Evolutionary conservation across 1,140 invertebrate genomes (phyloP), one percentile per base, ranked within the genome.

Genomic region (Zaprionus tsacasi): DNA sequence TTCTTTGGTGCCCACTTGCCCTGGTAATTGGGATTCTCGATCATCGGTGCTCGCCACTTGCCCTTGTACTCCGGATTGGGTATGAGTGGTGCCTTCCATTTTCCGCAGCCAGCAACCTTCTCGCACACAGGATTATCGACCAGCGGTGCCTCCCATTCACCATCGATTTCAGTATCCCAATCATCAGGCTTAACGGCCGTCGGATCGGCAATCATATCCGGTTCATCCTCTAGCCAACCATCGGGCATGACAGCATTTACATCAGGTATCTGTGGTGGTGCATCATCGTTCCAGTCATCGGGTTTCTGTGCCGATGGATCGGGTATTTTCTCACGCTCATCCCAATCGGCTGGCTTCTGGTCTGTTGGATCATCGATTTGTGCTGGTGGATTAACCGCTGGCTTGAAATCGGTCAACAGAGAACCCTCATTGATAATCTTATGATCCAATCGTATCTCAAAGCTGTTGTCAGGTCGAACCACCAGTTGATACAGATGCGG

Each of bases 151-250:
- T 99, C 99, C 98, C 99, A 99, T 93, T 98, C 96, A 0, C 99
- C 99, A 94, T 99, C 99, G 96, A 99, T 99, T 77, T 99, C 98
- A 55, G 96, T 95, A 93, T 99, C 99, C 99, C 99, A 99, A 93
- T 99, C 98, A 0, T 95, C 95, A 0, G 98, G 99, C 93, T 98
- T 98, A 36, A 95, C 93, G 8, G 98, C 97, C 50, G 96, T 95
- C 0, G 97, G 96, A 93, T 99, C 98, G 11, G 98, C 95, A 70
- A 99, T 96, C 92, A 96, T 96, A 52, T 96, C 94, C 1, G 96
- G 95, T 93, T 99, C 99, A 87, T 99, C 95, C 76, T 99, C 98
- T 10, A 99, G 94, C 99, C 99, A 99, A 63, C 97, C 98, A 33
- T 95, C 95, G 4, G 99, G 99, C 93, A 97, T 98, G 0, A 94